These are phyloP conservation scores for Napeogenes inachia DNA, from an alignment of 2,888 invertebrate species.

Conservation along the genomic window DNA sequence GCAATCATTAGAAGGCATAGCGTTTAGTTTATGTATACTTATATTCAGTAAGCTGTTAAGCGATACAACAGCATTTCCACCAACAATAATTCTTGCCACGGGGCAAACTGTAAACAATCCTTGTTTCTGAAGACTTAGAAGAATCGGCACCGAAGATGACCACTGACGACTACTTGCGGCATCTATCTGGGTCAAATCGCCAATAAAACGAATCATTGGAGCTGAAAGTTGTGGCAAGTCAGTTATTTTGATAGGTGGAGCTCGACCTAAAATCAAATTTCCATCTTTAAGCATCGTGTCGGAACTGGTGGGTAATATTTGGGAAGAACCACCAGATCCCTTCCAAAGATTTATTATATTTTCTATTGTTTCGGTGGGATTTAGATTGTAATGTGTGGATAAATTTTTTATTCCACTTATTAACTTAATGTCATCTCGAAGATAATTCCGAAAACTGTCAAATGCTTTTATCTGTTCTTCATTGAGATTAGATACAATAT, in stretches of 20 bases:
- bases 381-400: slow-evolving; percentile 28
- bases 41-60: slow-evolving; percentile 36
- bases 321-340: slow-evolving; percentile 10
- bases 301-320: slow-evolving; percentile 15
- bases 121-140: slow-evolving; percentile 32
- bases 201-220: slow-evolving; percentile 32
- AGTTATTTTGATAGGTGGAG: slow-evolving; percentile 34
- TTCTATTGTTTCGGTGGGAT: slow-evolving; percentile 30
- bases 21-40: slow-evolving; percentile 35
- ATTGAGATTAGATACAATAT: slow-evolving; percentile 28
- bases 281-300: slow-evolving; percentile 28
- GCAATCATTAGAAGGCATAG: slow-evolving; percentile 27
- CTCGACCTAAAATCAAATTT: slow-evolving; percentile 33
- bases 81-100: slow-evolving; percentile 29
- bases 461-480: slow-evolving; percentile 33
- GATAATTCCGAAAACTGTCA: slow-evolving; percentile 26
- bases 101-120: slow-evolving; percentile 33
- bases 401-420: slow-evolving; percentile 30
- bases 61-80: slow-evolving; percentile 31
- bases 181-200: slow-evolving; percentile 34
- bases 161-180: slow-evolving; percentile 29
- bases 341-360: slow-evolving; percentile 32
- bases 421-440: slow-evolving; percentile 31
- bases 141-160: slow-evolving; percentile 28
- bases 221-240: slow-evolving; percentile 29